These are phyloP conservation scores for Aphodius granarius DNA, from an alignment of 2,888 invertebrate species.

Conservation along the genomic window DNA sequence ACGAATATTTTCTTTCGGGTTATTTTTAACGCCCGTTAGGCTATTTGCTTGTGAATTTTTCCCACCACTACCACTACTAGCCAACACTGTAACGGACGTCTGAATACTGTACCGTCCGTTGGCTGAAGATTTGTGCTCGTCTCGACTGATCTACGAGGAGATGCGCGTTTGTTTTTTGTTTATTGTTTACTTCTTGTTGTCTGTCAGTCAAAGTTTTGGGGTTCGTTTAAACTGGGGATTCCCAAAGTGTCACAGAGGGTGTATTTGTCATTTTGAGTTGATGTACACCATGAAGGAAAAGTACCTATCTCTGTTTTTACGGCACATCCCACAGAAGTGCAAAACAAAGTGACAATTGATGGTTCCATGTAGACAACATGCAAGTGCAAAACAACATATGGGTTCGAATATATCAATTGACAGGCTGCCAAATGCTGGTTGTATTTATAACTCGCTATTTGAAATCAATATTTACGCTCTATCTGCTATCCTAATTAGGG, in stretches of 20 bases:
- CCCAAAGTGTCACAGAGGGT: too few species aligned
- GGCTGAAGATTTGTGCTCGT: neutral
- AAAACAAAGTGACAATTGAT: too few species aligned
- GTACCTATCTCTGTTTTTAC: too few species aligned
- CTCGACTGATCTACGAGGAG: neutral
- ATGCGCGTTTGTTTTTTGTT: neutral
- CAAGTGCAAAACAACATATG: neutral
- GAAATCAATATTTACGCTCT: neutral
- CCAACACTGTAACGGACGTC: neutral
- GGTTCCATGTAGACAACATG: too few species aligned
- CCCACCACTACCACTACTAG: neutral
- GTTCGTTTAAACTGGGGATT: too few species aligned
- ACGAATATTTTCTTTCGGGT: slow-evolving; percentile 16
- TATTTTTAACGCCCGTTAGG: slow-evolving; percentile 1
- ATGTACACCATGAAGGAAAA: too few species aligned
- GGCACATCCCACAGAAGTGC: too few species aligned
- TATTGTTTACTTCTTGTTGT: neutral
- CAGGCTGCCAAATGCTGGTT: neutral
- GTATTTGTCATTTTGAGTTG: too few species aligned
- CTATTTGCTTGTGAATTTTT: neutral
- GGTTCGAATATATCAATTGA: neutral
- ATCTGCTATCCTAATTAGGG: neutral
- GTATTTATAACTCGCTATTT: neutral
- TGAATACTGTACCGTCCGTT: neutral
- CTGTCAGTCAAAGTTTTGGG: too few species aligned